These are phyloP conservation scores for Byasa hedistus DNA, from an alignment of 2,888 invertebrate genomes.

Conservation along the genomic window DNA sequence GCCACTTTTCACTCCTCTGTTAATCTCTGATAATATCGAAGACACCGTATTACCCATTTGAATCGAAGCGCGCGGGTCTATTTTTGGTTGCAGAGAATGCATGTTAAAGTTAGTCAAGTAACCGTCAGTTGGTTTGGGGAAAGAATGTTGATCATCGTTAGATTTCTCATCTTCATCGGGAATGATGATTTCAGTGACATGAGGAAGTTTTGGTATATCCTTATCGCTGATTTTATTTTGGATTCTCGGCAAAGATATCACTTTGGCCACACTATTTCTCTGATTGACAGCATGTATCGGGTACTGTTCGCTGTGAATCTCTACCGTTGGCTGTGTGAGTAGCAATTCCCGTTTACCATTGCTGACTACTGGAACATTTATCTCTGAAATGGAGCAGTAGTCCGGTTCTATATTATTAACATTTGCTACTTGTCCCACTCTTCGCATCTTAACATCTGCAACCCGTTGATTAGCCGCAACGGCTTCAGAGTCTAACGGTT, in stretches of 20 bases:
- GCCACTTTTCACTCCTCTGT: constrained; percentile 70
- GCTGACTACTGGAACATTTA: constrained; percentile 83
- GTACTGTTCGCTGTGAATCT: constrained; percentile 76
- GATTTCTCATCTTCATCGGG: constrained; percentile 81
- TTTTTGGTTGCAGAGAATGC: constrained; percentile 69
- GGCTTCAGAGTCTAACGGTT: constrained; percentile 78
- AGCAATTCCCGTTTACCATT: constrained; percentile 76
- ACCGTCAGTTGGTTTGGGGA: constrained; percentile 59
- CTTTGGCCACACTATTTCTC: constrained; percentile 71
- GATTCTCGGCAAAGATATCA: constrained; percentile 68
- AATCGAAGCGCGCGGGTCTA: constrained; percentile 77
- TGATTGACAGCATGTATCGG: constrained; percentile 62
- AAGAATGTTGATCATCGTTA: constrained; percentile 62
- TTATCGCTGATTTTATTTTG: constrained; percentile 74
- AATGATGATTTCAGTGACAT: constrained; percentile 86
- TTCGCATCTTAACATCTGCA: constrained; percentile 78
- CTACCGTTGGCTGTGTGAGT: constrained; percentile 76
- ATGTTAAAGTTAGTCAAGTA: constrained; percentile 68
- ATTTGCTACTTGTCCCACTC: constrained; percentile 76
- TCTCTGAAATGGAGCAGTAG: constrained; percentile 88
- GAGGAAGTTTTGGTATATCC: constrained; percentile 87
- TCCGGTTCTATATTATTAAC: constrained; percentile 82
- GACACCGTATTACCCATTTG: constrained; percentile 83
- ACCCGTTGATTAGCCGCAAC: constrained; percentile 81
- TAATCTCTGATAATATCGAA: constrained; percentile 80